A percentile compares a stretch with the other conserved stretches of the same genome.
Evolutionary conservation across 2,113 vertebrate genomes (phyloP).

Genomic region (Passer domesticus): DNA sequence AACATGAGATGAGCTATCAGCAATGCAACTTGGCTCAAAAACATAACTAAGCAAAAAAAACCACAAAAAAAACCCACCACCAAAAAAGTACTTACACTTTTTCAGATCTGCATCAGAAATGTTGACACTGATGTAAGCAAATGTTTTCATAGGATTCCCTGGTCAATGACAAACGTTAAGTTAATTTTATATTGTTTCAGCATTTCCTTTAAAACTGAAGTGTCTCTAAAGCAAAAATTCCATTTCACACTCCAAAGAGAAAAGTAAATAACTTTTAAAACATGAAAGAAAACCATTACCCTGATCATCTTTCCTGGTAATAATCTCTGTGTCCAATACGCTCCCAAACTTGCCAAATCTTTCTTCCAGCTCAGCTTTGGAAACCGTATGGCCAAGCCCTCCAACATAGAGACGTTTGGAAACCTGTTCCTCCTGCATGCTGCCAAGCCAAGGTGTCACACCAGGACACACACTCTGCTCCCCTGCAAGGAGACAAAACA

Average conservation of each 20-base stretch:
- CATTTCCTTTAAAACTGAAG: background rate
- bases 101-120: constrained; percentile 82
- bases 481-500: background rate
- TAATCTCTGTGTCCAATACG: constrained; percentile 85
- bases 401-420: constrained; percentile 86
- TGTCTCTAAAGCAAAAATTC: background rate
- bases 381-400: constrained; percentile 82
- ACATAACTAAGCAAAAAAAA: background rate
- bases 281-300: constrained; percentile 68
- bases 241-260: fast-evolving
- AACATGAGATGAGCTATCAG: background rate
- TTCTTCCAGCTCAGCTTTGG: constrained; percentile 86
- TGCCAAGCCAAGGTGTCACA: background rate
- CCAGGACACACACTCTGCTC: fast-evolving
- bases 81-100: constrained; percentile 79
- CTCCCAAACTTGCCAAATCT: constrained; percentile 90
- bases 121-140: constrained; percentile 86
- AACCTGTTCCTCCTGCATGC: constrained; percentile 56
- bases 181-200: background rate
- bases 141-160: constrained; percentile 88
- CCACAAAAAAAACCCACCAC: too few species aligned
- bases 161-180: background rate
- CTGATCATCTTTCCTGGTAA: constrained; percentile 83
- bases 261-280: background rate
- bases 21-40: background rate